These are phyloP conservation scores for Malthinus flaveolus DNA, from an alignment of 2,888 invertebrate genomes.

Conservation along the genomic window DNA sequence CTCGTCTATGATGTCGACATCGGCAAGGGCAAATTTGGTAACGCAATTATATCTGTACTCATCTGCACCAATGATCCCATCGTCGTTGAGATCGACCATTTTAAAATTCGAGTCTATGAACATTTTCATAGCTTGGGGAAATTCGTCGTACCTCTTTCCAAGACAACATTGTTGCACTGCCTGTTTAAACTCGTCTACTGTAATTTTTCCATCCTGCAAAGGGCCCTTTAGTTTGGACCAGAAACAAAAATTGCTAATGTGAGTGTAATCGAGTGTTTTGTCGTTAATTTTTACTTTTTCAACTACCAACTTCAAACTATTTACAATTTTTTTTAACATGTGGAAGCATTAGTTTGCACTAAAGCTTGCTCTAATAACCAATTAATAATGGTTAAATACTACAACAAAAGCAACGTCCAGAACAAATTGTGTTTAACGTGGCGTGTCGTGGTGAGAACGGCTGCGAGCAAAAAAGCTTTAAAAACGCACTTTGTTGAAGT, in stretches of 20 bases:
- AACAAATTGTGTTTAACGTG: background rate
- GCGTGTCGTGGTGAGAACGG: background rate
- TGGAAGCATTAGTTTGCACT: too few relatives aligned
- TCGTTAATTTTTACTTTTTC: too few relatives aligned
- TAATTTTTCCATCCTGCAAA: constrained; percentile 77
- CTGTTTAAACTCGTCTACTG: constrained; percentile 78
- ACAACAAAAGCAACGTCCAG: background rate
- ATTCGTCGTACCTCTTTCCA: constrained; percentile 75
- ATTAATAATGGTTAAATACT: background rate
- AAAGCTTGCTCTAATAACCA: too few relatives aligned
- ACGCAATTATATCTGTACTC: constrained; percentile 85
- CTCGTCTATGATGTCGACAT: constrained; percentile 74
- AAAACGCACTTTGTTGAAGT: constrained; percentile 76
- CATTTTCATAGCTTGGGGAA: constrained; percentile 84
- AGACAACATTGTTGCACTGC: constrained; percentile 82
- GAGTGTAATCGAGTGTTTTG: background rate
- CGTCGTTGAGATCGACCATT: constrained; percentile 78
- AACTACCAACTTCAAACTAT: too few relatives aligned
- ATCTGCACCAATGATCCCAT: constrained; percentile 77
- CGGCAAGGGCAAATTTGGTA: constrained; percentile 77
- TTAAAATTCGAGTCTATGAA: constrained; percentile 85
- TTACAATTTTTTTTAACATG: too few relatives aligned
- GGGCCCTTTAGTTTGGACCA: constrained; percentile 44
- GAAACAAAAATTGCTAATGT: background rate
- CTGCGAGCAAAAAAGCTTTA: constrained; percentile 4